Base-by-base conservation (phyloP, 2,113 vertebrate species). In the Sylvia atricapilla region DNA sequence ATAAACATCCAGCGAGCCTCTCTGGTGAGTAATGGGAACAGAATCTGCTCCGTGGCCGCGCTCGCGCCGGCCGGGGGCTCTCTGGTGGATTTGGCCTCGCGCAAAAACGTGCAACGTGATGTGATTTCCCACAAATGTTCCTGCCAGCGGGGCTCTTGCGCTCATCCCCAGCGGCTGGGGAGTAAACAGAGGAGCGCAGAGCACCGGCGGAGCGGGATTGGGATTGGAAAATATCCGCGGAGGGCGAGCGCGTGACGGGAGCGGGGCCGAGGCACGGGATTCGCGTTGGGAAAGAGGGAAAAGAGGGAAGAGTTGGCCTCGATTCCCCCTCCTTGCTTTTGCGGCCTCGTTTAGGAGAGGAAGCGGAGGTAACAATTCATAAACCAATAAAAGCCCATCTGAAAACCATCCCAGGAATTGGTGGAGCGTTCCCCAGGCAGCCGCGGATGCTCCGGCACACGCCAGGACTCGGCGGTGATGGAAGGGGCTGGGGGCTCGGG, bases 61-160 rank as follows among this genome's bases (percentile, higher is more conserved):
- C 78, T 4, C 41, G 82, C 17, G 21, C 86, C 70, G 25, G 60
- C 87, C 24, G 3, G 37, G 50, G 62, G 62, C 83, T 86, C 72
- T 88, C 91, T 30, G 28, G 84, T 73, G 96, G 88, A 50, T 95
- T 91, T 90, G 94, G 88, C 70, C 23, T 43, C 28, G 77, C 53
- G 22, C 94, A 49, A 89, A 49, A 89, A 16, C 9, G 67, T 8
- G 84, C 81, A 17, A 62, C 37, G 81, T 83, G 93, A 56, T 44
- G 89, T 2, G 67, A 89, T 88, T 93, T 94, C 95, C 92, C 95
- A 91, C 93, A 94, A 93, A 28, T 78, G 94, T 94, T 96, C 94
- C 47, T 94, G 96, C 96, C 94, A 95, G 84, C 3, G 63, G 60
- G 24, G 9, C 10, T 73, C 55, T 68, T 68, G 58, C 31, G 75